These are phyloP conservation scores for Athalia rosae DNA, from an alignment of 2,888 invertebrate species.

Conservation along the genomic window DNA sequence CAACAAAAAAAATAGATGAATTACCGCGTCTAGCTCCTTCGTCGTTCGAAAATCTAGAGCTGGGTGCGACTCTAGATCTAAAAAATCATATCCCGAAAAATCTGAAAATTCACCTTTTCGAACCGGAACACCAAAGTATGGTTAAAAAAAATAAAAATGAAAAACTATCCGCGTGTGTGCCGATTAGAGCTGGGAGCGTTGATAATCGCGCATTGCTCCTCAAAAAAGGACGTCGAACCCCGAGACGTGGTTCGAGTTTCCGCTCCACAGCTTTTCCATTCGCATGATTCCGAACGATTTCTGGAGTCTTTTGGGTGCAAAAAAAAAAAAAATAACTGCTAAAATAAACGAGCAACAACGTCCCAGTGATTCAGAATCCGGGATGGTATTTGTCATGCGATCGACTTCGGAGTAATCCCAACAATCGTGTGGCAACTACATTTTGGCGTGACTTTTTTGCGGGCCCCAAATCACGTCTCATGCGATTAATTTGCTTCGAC, in stretches of 20 bases:
- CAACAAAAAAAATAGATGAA: background rate
- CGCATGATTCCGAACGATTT: background rate
- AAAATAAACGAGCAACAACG: background rate
- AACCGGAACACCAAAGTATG: background rate
- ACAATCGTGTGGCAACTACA: background rate
- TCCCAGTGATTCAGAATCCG: constrained; percentile 26
- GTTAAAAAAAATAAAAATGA: no score
- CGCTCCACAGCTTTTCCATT: constrained; percentile 17
- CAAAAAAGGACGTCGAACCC: constrained; percentile 17
- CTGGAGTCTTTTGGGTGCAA: background rate
- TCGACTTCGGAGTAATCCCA: background rate
- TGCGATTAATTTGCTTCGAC: constrained; percentile 13
- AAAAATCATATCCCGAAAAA: background rate
- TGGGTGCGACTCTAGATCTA: background rate
- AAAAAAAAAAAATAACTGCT: background rate
- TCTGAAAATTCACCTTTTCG: constrained; percentile 3
- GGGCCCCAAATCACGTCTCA: background rate
- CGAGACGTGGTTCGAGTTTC: constrained; percentile 3
- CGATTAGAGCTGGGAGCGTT: background rate
- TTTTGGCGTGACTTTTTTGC: background rate
- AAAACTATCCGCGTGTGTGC: background rate
- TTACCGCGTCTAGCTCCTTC: background rate
- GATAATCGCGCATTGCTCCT: constrained; percentile 26
- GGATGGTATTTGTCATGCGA: constrained; percentile 19
- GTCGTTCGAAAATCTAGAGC: background rate